A percentile compares a stretch with the other conserved stretches of the same genome.
Conservation (phyloP, 64 coral and sea anemone species). For the Acropora tenuis region DNA sequence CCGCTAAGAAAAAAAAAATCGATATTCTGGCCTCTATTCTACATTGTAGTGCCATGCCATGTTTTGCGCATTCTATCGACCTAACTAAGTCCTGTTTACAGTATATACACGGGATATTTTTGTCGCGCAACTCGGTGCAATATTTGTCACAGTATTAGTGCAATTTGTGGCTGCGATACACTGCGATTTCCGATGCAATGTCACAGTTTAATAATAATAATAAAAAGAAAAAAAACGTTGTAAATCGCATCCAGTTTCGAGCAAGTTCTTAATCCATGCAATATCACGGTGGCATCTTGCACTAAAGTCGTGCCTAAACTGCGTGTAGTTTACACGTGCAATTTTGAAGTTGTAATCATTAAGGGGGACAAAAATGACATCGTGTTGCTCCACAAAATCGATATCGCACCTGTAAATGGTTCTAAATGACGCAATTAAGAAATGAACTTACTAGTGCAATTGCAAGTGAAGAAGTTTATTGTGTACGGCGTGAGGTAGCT, state of each 20-base stretch:
- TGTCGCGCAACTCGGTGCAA: background rate
- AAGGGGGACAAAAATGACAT: background rate
- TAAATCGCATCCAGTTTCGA: background rate
- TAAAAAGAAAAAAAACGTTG: background rate
- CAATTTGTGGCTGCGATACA: background rate
- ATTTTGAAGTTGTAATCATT: background rate
- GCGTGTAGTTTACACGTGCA: no score
- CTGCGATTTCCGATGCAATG: background rate
- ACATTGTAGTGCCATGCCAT: no score
- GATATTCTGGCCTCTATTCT: no score
- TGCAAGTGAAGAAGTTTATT: no score
- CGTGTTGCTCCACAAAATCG: background rate
- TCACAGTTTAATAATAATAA: background rate
- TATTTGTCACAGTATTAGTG: background rate
- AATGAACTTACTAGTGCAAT: no score
- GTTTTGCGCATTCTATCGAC: no score
- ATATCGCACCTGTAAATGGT: no score
- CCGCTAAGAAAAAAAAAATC: no score
- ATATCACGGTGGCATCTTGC: no score
- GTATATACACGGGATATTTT: background rate
- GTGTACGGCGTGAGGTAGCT: no score
- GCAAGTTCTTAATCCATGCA: background rate
- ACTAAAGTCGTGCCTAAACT: no score
- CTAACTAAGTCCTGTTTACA: background rate
- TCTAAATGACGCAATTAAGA: no score